Conservation (phyloP, 1,140 invertebrate species). For the Psilanteris sp. region DNA sequence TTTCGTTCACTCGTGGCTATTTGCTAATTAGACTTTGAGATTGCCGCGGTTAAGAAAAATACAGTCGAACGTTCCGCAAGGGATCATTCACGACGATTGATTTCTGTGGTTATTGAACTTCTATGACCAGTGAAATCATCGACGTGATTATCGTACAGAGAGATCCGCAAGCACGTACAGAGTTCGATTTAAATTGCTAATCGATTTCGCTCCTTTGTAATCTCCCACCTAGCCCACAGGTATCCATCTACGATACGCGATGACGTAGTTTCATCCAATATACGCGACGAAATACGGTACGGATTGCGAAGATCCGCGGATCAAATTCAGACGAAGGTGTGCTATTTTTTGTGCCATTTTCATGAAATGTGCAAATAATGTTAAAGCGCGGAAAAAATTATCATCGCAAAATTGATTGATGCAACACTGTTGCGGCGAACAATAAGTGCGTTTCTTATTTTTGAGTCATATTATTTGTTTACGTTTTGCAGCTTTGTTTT, state of each 20-base stretch:
- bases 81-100: slow-evolving; percentile 57
- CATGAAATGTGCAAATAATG: too few relatives aligned
- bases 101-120: slow-evolving; percentile 70
- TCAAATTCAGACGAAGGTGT: too few relatives aligned
- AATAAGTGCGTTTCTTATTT: too few relatives aligned
- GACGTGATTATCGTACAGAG: slow-evolving; percentile 69
- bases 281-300: slow-evolving; percentile 60
- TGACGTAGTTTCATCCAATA: slow-evolving; percentile 60
- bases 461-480: too few relatives aligned
- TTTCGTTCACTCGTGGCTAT: slow-evolving; percentile 24
- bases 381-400: too few relatives aligned
- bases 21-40: slow-evolving; percentile 52
- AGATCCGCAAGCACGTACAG: slow-evolving; percentile 76
- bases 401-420: too few relatives aligned
- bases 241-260: slow-evolving; percentile 68
- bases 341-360: too few relatives aligned
- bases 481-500: too few relatives aligned
- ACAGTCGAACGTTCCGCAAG: slow-evolving; percentile 55
- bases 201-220: slow-evolving; percentile 79
- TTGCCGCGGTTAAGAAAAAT: slow-evolving; percentile 55
- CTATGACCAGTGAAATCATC: slow-evolving; percentile 72
- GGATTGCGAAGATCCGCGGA: too few relatives aligned
- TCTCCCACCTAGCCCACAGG: slow-evolving; percentile 74
- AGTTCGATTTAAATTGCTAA: slow-evolving; percentile 79
- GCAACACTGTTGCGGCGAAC: too few relatives aligned